Percentiles rank a stretch among this genome's conserved stretches.
Conservation (phyloP, 2,888 invertebrate genomes). For the Papilio demoleus region DNA sequence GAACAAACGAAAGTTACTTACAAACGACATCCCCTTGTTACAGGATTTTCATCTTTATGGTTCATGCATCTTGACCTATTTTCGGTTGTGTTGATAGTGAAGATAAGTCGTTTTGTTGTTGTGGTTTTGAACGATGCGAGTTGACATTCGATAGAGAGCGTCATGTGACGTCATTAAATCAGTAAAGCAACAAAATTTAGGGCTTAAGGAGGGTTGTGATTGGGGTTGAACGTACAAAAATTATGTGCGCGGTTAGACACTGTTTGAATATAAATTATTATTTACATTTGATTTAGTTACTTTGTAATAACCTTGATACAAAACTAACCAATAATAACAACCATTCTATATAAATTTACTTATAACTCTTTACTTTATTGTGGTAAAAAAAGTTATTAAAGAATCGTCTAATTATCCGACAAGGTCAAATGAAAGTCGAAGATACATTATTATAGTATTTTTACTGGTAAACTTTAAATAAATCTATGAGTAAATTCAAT, state of each 20-base stretch:
- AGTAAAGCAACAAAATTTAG: conserved; percentile 79
- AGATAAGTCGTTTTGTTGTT: conserved; percentile 46
- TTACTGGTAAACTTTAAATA: neutral
- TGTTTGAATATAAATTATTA: conserved; percentile 40
- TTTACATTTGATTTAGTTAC: conserved; percentile 28
- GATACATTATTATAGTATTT: neutral
- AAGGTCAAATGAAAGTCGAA: neutral
- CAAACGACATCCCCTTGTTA: conserved; percentile 37
- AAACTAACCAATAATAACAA: neutral
- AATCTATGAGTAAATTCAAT: conserved; percentile 30
- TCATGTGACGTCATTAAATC: conserved; percentile 82
- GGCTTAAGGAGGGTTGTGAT: conserved; percentile 69
- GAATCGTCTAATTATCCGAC: neutral
- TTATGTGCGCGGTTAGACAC: conserved; percentile 35
- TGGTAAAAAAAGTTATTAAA: too few relatives aligned
- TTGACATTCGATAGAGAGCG: conserved; percentile 82
- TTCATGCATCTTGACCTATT: accelerated
- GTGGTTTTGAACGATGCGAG: conserved; percentile 65
- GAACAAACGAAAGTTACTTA: conserved; percentile 45
- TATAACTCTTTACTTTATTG: too few relatives aligned
- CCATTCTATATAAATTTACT: too few relatives aligned
- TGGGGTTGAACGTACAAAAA: conserved; percentile 48
- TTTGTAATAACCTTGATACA: neutral
- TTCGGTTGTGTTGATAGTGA: conserved; percentile 22
- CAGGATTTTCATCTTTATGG: conserved; percentile 43